These are phyloP conservation scores for Prosapia bicincta DNA, from an alignment of 2,888 invertebrate species.

Conservation along the genomic window DNA sequence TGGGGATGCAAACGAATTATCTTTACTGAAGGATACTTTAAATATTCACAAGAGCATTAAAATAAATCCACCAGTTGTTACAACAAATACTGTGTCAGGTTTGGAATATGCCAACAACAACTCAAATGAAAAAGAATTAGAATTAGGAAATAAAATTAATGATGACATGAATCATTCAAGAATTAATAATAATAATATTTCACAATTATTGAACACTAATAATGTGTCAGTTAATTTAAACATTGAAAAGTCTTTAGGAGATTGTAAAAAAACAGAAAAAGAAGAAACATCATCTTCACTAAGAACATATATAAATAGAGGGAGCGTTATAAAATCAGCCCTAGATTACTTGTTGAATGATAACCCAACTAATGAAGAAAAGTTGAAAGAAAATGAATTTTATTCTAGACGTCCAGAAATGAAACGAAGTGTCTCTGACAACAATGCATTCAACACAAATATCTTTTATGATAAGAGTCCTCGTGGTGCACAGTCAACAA, in stretches of 20 bases:
- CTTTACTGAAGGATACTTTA: not conserved
- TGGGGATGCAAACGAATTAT: not conserved
- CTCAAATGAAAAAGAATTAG: not conserved
- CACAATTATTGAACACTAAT: not conserved
- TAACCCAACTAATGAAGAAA: not conserved
- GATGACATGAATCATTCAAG: not conserved
- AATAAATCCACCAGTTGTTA: not conserved
- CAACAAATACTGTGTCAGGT: not conserved
- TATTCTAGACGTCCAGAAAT: not conserved
- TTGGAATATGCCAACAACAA: not conserved
- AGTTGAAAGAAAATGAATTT: not conserved
- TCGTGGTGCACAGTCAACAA: not conserved
- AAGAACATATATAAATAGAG: not conserved
- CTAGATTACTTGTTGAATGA: slow-evolving; percentile 6
- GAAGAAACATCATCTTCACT: not conserved
- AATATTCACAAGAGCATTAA: not conserved
- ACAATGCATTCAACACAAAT: not conserved
- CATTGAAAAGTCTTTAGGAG: not conserved
- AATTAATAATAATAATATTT: not conserved
- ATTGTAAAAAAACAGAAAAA: not conserved
- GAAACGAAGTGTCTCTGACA: not conserved
- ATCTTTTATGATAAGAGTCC: not conserved
- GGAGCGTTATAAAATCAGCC: not conserved
- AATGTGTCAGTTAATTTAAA: not conserved
- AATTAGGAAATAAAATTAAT: not conserved